Evolutionary conservation across 2,888 invertebrate genomes (phyloP).

Genomic region (Lucinisca nassula): DNA sequence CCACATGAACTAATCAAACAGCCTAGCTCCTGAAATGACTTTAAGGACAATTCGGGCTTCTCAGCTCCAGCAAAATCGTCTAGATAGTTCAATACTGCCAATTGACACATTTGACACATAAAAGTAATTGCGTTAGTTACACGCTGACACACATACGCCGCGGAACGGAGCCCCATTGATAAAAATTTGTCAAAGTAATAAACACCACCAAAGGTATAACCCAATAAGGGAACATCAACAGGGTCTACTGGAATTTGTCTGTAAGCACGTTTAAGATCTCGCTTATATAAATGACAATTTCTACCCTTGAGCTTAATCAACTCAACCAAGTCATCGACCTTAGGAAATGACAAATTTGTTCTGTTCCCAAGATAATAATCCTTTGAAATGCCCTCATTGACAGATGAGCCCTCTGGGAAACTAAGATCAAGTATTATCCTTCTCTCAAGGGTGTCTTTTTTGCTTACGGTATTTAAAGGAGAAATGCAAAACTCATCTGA

Average conservation of each 20-base stretch:
- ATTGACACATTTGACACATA: not conserved
- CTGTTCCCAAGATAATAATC: not conserved
- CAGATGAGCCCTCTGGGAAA: not conserved
- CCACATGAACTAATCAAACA: not conserved
- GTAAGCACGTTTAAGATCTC: not conserved
- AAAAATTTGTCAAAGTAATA: not conserved
- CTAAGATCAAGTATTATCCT: slow-evolving; percentile 31
- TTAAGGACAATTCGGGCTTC: not conserved
- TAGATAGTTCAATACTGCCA: not conserved
- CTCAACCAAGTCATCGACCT: not conserved
- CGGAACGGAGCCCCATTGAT: not conserved
- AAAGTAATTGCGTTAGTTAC: not conserved
- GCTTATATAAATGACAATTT: not conserved
- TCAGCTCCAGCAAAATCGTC: not conserved
- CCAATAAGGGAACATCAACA: not conserved
- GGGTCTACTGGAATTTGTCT: not conserved
- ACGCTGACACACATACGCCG: not conserved
- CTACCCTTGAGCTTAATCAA: too few relatives aligned
- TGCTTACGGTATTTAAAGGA: slow-evolving; percentile 15
- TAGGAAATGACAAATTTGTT: not conserved
- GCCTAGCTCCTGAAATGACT: not conserved
- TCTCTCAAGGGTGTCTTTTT: not conserved
- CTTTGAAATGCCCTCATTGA: not conserved
- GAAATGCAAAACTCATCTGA: not conserved
- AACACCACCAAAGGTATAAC: not conserved